Evolutionary conservation across 2,888 invertebrate genomes (phyloP).

Genomic region (Meta bourneti): DNA sequence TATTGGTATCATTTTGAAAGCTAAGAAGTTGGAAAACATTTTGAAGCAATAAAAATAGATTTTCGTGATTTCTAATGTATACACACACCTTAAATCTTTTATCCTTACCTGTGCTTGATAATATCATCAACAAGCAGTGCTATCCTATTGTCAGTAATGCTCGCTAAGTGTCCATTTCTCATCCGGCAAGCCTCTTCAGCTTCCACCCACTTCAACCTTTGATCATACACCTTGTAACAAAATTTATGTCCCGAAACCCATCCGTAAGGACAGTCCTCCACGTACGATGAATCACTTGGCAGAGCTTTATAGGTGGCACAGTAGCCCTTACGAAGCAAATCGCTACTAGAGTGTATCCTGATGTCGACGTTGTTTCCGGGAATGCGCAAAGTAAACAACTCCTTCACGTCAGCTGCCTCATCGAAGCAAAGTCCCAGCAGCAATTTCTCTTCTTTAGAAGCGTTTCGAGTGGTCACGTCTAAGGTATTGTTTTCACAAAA

Average conservation of each 20-base stretch:
- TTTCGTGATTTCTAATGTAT: no score
- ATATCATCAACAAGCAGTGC: slow-evolving; percentile 54
- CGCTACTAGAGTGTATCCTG: neutral
- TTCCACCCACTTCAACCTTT: slow-evolving; percentile 85
- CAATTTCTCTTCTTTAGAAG: neutral
- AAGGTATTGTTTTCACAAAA: slow-evolving; percentile 56
- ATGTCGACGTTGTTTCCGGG: slow-evolving; percentile 22
- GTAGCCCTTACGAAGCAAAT: slow-evolving; percentile 37
- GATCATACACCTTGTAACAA: slow-evolving; percentile 85
- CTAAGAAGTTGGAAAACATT: no score
- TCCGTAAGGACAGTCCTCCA: slow-evolving; percentile 85
- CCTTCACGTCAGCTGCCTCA: neutral
- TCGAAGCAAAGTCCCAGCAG: slow-evolving; percentile 51
- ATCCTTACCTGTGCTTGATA: slow-evolving; percentile 57
- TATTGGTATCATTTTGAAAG: no score
- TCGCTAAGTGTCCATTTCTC: slow-evolving; percentile 86
- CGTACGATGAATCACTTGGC: slow-evolving; percentile 72
- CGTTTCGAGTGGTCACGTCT: slow-evolving; percentile 31
- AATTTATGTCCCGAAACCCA: slow-evolving; percentile 87
- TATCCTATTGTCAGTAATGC: slow-evolving; percentile 81
- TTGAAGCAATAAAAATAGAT: no score
- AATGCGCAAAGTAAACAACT: slow-evolving; percentile 18
- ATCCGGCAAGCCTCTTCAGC: slow-evolving; percentile 86
- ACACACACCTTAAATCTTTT: no score
- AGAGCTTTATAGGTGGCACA: slow-evolving; percentile 75